Percentiles rank a stretch among this genome's conserved stretches.
Conservation (phyloP, 2,797 vertebrate genomes). For the Huso huso region DNA sequence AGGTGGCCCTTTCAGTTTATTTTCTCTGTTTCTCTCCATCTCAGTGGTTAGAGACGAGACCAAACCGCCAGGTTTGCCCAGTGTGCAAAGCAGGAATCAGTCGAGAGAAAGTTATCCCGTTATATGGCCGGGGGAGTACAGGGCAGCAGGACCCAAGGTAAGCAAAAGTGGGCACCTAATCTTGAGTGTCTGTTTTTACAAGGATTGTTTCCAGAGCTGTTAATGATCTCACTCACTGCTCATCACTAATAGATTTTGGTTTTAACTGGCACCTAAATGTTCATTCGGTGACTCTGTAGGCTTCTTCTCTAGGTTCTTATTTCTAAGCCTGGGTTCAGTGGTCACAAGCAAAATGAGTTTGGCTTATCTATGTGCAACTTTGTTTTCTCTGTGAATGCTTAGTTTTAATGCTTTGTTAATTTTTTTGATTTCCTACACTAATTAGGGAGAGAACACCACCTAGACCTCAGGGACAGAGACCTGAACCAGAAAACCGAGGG, state of each 20-base stretch:
- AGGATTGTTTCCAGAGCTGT: too few species aligned
- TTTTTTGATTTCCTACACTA: conserved; percentile 4
- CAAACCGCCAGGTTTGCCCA: conserved; percentile 94
- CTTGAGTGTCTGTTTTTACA: not conserved
- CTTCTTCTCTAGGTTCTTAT: too few species aligned
- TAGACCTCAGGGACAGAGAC: conserved; percentile 92
- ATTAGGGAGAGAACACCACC: conserved; percentile 92
- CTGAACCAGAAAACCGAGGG: conserved; percentile 95
- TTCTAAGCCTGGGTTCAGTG: too few species aligned
- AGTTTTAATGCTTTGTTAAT: not conserved
- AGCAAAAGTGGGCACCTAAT: conserved; percentile 18
- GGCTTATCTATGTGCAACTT: too few species aligned
- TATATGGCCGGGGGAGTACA: conserved; percentile 92
- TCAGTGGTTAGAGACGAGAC: conserved; percentile 95
- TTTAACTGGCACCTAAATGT: too few species aligned
- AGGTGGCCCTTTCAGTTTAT: not conserved
- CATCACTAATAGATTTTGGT: too few species aligned
- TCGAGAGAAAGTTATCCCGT: conserved; percentile 92
- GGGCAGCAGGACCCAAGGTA: conserved; percentile 95
- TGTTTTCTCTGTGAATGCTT: too few species aligned
- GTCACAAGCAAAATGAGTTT: too few species aligned
- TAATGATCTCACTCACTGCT: too few species aligned
- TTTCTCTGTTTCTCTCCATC: not conserved
- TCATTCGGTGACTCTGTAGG: too few species aligned
- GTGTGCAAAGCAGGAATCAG: conserved; percentile 98